Evolutionary conservation across 2,888 invertebrate genomes (phyloP).

Genomic region (Octodonta nipae): DNA sequence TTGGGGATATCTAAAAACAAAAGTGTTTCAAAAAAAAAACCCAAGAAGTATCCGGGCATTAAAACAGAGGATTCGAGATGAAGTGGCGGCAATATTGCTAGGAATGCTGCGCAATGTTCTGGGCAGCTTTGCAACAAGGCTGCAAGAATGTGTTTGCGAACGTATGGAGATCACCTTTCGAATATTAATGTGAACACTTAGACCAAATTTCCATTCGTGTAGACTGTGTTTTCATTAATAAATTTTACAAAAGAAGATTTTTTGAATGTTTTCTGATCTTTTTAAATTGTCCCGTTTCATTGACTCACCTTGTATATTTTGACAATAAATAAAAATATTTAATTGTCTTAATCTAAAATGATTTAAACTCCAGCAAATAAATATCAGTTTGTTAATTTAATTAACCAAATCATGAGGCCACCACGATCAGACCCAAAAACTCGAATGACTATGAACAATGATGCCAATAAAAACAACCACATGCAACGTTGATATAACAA

Average conservation of each 20-base stretch:
- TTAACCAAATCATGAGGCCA: too few species aligned
- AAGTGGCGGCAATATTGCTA: constrained; percentile 5
- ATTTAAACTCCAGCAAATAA: too few species aligned
- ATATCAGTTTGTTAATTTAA: too few species aligned
- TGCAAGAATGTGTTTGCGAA: constrained; percentile 5
- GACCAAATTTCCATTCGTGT: constrained; percentile 2
- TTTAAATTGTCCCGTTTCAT: constrained; percentile 3
- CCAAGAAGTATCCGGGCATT: neutral
- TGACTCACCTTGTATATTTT: constrained; percentile 5
- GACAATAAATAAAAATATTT: too few species aligned
- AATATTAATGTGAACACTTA: neutral
- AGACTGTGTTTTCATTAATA: constrained; percentile 1
- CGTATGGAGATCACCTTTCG: constrained; percentile 4
- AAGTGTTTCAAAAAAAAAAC: too few species aligned
- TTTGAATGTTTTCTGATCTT: constrained; percentile 1
- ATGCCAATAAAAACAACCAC: too few species aligned
- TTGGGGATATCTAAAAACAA: too few species aligned
- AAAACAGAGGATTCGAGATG: constrained; percentile 4
- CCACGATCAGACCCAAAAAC: too few species aligned
- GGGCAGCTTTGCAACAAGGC: constrained; percentile 4
- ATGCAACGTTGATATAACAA: too few species aligned
- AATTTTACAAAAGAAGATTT: constrained; percentile 3
- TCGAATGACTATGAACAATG: too few species aligned
- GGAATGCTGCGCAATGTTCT: constrained; percentile 4
- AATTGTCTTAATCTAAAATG: too few species aligned